Conservation (phyloP, 2,113 vertebrate species). For the Bufo gargarizans region DNA sequence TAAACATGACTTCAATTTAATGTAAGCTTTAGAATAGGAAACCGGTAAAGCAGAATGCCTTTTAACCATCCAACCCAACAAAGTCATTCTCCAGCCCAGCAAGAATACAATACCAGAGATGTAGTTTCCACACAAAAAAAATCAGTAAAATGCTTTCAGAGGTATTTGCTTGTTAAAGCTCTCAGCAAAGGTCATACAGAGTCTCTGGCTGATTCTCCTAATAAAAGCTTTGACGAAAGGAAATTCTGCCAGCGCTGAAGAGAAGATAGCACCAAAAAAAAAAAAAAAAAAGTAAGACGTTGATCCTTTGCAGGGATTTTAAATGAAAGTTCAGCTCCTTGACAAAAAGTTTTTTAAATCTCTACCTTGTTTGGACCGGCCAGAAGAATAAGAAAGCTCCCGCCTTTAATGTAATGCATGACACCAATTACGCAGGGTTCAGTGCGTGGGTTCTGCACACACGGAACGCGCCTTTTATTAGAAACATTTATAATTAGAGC, state of each 20-base stretch:
- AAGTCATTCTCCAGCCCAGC: conserved; percentile 49
- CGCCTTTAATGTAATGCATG: conserved; percentile 29
- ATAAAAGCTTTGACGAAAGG: conserved; percentile 49
- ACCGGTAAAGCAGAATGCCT: neutral
- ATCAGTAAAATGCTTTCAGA: conserved; percentile 53
- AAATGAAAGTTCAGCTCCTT: conserved; percentile 34
- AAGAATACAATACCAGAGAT: conserved; percentile 56
- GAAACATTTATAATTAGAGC: conserved; percentile 38
- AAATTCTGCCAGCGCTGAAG: conserved; percentile 3
- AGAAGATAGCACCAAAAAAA: conserved; percentile 19
- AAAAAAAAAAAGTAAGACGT: neutral
- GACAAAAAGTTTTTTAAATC: conserved; percentile 15
- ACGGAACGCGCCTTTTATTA: neutral
- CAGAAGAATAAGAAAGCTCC: neutral
- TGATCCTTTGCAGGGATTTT: conserved; percentile 31
- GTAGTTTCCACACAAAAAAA: conserved; percentile 48
- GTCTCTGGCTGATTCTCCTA: conserved; percentile 50
- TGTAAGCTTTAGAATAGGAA: neutral
- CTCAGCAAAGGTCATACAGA: conserved; percentile 47
- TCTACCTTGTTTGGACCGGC: neutral
- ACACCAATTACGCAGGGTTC: conserved; percentile 34
- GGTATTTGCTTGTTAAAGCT: conserved; percentile 56
- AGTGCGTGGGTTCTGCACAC: neutral
- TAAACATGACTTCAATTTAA: conserved; percentile 23
- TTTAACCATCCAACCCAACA: conserved; percentile 42